Evolutionary conservation across 2,888 invertebrate species (phyloP), one percentile per base, ranked within the genome.

Genomic region (Liopterus haemorrhoidalis): DNA sequence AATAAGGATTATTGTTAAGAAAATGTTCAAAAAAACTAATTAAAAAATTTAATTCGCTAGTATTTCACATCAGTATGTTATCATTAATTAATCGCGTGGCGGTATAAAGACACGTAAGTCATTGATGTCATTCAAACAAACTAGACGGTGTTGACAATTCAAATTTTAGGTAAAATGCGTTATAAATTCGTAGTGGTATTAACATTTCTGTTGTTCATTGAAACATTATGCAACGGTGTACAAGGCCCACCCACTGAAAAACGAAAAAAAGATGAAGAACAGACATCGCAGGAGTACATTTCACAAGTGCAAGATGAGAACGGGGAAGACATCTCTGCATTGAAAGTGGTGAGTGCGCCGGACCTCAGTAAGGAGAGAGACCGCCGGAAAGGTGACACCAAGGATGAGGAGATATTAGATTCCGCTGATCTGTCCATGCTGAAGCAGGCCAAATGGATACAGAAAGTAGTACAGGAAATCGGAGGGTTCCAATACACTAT

Each of bases 401-500:
- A 28, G 5, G 39, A 33, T 31, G 28, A 32, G 22, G 33, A 27
- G 8, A 35, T 32, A 2, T 52, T 54, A 47, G 65, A 65, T 50
- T 57, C 60, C 5, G 62, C 63, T 4, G 65, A 63, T 45, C 51
- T 65, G 31, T 56, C 62, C 21, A 60, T 66, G 56, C 52, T 63
- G 35, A 65, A 61, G 46, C 65, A 65, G 53, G 64, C 61, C 6
- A 65, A 65, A 54, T 63, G 60, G 53, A 70, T 59, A 50, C 74
- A 57, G 65, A 72, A 64, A 67, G 70, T 59, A 69, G 70, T 60
- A 43, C 72, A 51, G 56, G 74, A 59, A 60, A 61, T 66, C 18
- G 65, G 65, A 39, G 56, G 58, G 5, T 44, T 63, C n/a, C 61
- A 67, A 40, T 70, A 68, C 37, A 58, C 65, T 0, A 66, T 68